Base-by-base conservation (phyloP, 1,140 invertebrate species). In the Drosophila quadrilineata region DNA sequence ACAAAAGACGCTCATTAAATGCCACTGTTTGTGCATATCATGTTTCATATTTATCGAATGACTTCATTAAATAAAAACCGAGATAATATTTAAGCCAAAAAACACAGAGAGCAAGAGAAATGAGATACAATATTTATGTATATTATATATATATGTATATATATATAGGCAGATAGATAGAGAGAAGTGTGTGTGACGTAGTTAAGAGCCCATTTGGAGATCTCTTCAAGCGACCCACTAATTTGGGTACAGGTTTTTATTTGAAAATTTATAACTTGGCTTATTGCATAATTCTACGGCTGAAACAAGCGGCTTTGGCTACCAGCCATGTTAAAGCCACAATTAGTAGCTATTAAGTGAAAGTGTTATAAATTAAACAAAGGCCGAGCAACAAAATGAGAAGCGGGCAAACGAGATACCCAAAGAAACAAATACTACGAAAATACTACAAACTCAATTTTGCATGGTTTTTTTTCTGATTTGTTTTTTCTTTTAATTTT, bases 311-410 rank as follows among this genome's bases (percentile, higher is more conserved):
- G 21, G 28, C 21, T 14, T 8, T 16, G 33, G 40, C 21, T 58
- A 45, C 22, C 43, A 53, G 48, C n/a, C 41, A 62, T 52, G 52
- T 82, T 72, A 33, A 45, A 65, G 62, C 58, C 57, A 71, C 74
- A 84, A 77, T 85, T 85, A 85, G 71, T 56, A 49, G 46, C 66
- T 8, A 65, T 85, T 85, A 85, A 75, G 80, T 79, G 79, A 85
- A 85, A 85, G 79, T 85, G 71, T 72, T 85, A 79, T 86, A 79
- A 84, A 85, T 71, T 73, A 60, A 43, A 71, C 64, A 40, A 40
- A 56, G 26, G 38, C n/a, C n/a, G n/a, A n/a, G n/a, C 24, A 43
- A 0, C 0, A 8, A 40, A 2, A 31, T n/a, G 9, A 31, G 29
- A 14, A 35, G 33, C 1, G 16, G 8, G 6, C 33, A 35, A 24